Evolutionary conservation across 2,797 vertebrate species (phyloP).

Genomic region (Diglossa cyanea): DNA sequence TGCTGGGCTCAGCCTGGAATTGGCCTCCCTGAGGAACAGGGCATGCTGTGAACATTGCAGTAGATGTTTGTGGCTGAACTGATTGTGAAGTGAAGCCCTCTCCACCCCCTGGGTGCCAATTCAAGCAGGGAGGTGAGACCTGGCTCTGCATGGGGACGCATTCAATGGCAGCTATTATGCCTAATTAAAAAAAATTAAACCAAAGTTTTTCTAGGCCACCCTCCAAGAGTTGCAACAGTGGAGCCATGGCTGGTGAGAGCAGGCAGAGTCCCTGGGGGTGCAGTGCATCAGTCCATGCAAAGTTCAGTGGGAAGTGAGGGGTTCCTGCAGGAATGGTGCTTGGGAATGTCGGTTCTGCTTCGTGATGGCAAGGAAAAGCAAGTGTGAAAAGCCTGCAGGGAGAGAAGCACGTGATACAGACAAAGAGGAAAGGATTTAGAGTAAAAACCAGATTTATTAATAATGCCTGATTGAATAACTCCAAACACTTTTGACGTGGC

Average conservation of each 20-base stretch:
- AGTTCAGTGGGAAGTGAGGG: neutral
- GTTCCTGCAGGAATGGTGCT: neutral
- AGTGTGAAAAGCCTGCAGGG: neutral
- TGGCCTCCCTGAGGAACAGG: neutral
- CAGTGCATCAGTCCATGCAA: neutral
- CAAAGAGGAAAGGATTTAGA: neutral
- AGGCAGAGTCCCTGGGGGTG: neutral
- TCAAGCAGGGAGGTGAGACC: neutral
- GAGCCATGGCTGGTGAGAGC: neutral
- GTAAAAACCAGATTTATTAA: constrained; percentile 52
- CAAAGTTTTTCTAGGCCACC: neutral
- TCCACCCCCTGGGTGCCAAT: neutral
- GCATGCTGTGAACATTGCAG: neutral
- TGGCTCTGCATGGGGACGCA: neutral
- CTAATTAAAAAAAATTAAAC: neutral
- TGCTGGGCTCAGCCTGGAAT: neutral
- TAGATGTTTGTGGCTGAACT: neutral
- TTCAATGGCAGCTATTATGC: neutral
- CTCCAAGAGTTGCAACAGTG: neutral
- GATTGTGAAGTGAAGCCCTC: neutral
- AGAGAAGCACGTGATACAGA: neutral
- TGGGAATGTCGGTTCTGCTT: neutral
- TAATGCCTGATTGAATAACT: neutral
- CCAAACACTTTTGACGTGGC: neutral
- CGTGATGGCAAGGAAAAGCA: neutral